phyloP scores from a whole-genome alignment of 1,140 invertebrate species.

The Macrostomum lignano region DNA sequence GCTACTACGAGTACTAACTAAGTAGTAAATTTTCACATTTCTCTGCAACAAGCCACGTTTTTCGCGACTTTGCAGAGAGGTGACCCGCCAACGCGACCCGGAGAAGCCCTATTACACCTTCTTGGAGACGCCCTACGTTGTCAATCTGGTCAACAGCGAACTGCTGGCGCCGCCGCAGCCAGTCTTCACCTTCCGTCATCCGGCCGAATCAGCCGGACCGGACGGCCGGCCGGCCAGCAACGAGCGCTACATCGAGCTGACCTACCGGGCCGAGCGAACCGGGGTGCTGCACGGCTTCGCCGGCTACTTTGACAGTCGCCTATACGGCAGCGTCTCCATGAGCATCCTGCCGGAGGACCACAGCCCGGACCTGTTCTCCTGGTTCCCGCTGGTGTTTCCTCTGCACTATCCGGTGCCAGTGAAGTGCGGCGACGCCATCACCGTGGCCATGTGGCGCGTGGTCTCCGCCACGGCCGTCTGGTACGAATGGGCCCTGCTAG shows the following conservation, averaged over 20 bases:
- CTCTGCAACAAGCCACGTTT: too few species aligned
- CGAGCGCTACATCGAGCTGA: conserved; percentile 36
- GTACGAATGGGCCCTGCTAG: conserved; percentile 59
- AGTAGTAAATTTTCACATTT: too few species aligned
- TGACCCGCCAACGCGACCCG: too few species aligned
- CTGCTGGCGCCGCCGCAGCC: conserved; percentile 45
- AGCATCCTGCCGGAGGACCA: conserved; percentile 60
- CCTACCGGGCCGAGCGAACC: conserved; percentile 41
- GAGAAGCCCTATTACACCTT: too few species aligned
- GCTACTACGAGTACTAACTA: not conserved
- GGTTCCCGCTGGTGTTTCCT: conserved; percentile 85
- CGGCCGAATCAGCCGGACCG: too few species aligned
- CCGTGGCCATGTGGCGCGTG: conserved; percentile 50
- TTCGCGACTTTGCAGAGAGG: too few species aligned
- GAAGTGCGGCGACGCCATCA: conserved; percentile 37
- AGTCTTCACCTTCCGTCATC: conserved; percentile 63
- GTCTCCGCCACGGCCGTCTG: conserved; percentile 46
- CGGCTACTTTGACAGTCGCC: conserved; percentile 63
- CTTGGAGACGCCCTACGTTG: conserved; percentile 66
- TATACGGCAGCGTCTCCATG: conserved; percentile 53
- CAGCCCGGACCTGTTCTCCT: conserved; percentile 66
- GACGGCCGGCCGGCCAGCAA: too few species aligned
- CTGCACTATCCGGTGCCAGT: conserved; percentile 41
- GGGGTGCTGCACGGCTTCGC: conserved; percentile 63
- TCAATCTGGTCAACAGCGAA: conserved; percentile 61